Conservation (phyloP, 2,113 vertebrate species). For the Phalacrocorax pelagicus region DNA sequence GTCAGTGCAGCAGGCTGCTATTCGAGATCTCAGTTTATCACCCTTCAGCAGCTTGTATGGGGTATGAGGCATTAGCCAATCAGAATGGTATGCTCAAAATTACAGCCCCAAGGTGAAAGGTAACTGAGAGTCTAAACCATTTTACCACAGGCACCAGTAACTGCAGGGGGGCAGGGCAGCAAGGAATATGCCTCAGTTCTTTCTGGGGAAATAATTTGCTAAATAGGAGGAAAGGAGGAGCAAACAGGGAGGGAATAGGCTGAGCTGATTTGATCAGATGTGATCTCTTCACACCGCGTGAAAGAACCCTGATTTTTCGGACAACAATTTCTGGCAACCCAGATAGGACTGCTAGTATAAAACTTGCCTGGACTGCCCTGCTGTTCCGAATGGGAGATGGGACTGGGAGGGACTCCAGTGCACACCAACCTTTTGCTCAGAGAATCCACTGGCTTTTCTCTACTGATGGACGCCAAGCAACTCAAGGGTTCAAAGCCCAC, state of each 20-base stretch:
- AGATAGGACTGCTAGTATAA: too few species aligned
- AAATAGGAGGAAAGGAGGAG: background rate
- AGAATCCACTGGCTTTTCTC: too few species aligned
- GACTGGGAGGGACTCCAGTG: too few species aligned
- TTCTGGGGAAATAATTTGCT: background rate
- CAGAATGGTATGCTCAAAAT: slow-evolving; percentile 24
- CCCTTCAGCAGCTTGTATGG: background rate
- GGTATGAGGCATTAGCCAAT: background rate
- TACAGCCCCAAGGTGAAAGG: background rate
- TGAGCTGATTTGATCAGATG: background rate
- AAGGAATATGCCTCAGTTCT: background rate
- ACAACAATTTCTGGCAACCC: too few species aligned
- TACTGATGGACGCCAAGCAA: too few species aligned
- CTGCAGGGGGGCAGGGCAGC: background rate
- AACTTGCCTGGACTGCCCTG: too few species aligned
- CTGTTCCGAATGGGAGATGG: too few species aligned
- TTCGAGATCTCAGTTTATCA: background rate
- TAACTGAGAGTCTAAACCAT: background rate
- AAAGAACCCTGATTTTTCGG: too few species aligned
- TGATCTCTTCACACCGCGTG: too few species aligned
- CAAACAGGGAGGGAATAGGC: background rate
- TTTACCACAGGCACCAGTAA: background rate
- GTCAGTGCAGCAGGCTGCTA: background rate
- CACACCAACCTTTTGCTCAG: too few species aligned
- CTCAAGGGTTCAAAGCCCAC: too few species aligned